Conservation (phyloP, 2,888 invertebrate species). For the Sarcophaga caerulescens region DNA sequence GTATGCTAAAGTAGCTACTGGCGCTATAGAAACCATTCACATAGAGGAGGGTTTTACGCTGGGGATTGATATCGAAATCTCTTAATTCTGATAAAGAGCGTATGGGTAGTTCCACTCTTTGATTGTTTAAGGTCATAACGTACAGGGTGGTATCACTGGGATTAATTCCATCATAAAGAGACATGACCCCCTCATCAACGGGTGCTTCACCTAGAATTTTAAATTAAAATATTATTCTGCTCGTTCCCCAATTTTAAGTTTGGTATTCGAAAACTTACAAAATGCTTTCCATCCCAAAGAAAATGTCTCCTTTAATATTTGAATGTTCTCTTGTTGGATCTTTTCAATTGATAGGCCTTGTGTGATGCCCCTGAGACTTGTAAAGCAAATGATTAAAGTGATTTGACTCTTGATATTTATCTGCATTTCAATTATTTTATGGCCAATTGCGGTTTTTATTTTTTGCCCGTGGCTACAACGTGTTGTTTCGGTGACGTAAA, state of each 20-base stretch:
- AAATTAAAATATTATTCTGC: no score
- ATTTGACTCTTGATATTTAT: not conserved
- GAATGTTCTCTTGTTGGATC: conserved; percentile 73
- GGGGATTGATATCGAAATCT: conserved; percentile 75
- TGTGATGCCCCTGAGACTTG: not conserved
- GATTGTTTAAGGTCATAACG: conserved; percentile 76
- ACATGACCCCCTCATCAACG: conserved; percentile 77
- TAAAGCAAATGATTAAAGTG: conserved; percentile 24
- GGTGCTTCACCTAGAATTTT: conserved; percentile 74
- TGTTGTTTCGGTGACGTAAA: conserved; percentile 5
- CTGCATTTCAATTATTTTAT: conserved; percentile 29
- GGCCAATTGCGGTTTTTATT: not conserved
- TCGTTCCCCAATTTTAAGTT: not conserved
- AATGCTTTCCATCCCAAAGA: conserved; percentile 75
- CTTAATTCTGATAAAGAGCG: conserved; percentile 74
- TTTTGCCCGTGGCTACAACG: not conserved
- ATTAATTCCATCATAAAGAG: conserved; percentile 75
- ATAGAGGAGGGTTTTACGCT: conserved; percentile 75
- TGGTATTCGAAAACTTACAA: conserved; percentile 72
- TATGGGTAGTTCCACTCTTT: conserved; percentile 76
- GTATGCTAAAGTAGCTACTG: conserved; percentile 76
- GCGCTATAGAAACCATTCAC: conserved; percentile 76
- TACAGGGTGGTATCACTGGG: conserved; percentile 76
- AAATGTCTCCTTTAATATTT: conserved; percentile 73
- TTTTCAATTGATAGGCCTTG: conserved; percentile 57